Evolutionary conservation across 2,797 vertebrate genomes (phyloP).

Genomic region (Enteromius fasciolatus): DNA sequence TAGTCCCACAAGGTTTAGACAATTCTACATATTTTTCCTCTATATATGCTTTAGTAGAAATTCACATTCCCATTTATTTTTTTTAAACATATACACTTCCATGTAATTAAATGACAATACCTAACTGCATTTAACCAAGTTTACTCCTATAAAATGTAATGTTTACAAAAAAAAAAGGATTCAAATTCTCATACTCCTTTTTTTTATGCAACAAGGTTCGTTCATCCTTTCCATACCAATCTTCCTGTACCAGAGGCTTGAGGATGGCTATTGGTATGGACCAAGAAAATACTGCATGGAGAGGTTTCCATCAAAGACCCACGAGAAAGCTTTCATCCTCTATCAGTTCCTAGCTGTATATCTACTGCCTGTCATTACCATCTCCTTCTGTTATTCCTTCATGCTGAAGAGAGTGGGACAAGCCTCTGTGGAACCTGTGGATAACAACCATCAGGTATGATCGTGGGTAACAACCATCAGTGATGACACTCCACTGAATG

Average conservation of each 20-base stretch:
- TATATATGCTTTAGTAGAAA: background rate
- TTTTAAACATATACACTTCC: background rate
- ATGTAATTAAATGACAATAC: background rate
- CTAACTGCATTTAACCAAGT: background rate
- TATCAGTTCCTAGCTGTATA: slow-evolving; percentile 85
- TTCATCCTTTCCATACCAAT: slow-evolving; percentile 82
- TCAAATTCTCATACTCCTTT: background rate
- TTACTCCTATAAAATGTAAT: background rate
- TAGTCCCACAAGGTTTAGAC: background rate
- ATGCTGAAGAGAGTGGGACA: slow-evolving; percentile 84
- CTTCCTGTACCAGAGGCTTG: slow-evolving; percentile 82
- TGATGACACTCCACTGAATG: slow-evolving; percentile 3
- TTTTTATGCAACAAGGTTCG: slow-evolving; percentile 71
- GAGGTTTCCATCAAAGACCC: slow-evolving; percentile 81
- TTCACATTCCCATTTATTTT: background rate
- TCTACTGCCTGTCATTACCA: slow-evolving; percentile 82
- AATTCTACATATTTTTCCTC: background rate
- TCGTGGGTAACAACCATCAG: background rate
- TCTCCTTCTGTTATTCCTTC: slow-evolving; percentile 83
- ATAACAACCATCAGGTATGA: slow-evolving; percentile 83
- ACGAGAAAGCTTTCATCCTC: slow-evolving; percentile 83
- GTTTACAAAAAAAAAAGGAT: background rate
- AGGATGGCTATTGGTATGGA: slow-evolving; percentile 85
- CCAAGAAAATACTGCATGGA: slow-evolving; percentile 84
- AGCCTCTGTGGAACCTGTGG: slow-evolving; percentile 80